phyloP scores from a whole-genome alignment of 2,888 invertebrate species.

The Aspidiotus destructor region DNA sequence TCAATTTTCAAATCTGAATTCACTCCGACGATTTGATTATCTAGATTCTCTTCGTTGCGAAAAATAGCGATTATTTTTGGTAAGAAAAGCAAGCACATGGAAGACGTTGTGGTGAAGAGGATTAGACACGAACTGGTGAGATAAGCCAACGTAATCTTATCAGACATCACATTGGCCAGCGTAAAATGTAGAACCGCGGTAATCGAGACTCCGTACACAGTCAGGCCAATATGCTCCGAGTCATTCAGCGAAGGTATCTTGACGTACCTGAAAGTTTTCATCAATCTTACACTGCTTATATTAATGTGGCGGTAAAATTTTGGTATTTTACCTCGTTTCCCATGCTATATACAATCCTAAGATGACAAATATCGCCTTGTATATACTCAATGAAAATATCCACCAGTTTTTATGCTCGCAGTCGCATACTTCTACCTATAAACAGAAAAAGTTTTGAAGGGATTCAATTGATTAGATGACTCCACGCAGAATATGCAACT shows the following conservation, averaged over 20 bases:
- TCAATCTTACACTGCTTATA: neutral
- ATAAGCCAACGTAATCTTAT: too few relatives aligned
- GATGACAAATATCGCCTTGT: slow-evolving; percentile 76
- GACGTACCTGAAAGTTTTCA: slow-evolving; percentile 52
- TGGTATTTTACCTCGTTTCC: slow-evolving; percentile 60
- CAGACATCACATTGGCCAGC: slow-evolving; percentile 41
- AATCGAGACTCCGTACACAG: slow-evolving; percentile 83
- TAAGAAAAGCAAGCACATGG: too few relatives aligned
- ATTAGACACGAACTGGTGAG: too few relatives aligned
- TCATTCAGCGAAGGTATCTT: slow-evolving; percentile 87
- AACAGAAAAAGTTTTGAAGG: slow-evolving; percentile 36
- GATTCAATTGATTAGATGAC: too few relatives aligned
- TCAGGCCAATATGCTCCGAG: slow-evolving; percentile 86
- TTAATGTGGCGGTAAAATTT: neutral
- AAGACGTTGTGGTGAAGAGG: too few relatives aligned
- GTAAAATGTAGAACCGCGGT: slow-evolving; percentile 79
- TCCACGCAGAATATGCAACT: too few relatives aligned
- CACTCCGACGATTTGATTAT: slow-evolving; percentile 70
- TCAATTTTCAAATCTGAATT: slow-evolving; percentile 81
- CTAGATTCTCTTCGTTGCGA: slow-evolving; percentile 44
- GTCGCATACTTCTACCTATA: slow-evolving; percentile 77
- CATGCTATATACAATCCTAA: slow-evolving; percentile 93
- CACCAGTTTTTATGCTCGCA: slow-evolving; percentile 80
- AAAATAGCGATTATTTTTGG: too few relatives aligned
- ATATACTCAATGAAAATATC: slow-evolving; percentile 81